These are phyloP conservation scores for Prenolepis imparis DNA, from an alignment of 2,888 invertebrate genomes.

Conservation along the genomic window DNA sequence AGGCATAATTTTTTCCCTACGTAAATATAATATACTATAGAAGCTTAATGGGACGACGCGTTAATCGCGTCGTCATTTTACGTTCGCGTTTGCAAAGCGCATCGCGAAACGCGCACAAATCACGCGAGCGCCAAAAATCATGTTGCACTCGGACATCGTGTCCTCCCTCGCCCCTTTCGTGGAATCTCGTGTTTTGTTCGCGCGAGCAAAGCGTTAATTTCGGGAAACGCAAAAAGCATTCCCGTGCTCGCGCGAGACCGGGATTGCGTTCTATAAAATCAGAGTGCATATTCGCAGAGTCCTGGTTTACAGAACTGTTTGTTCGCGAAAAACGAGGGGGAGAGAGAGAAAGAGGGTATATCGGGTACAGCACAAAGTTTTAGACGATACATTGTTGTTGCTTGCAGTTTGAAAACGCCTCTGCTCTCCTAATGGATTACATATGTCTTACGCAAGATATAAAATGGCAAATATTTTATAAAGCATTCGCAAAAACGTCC, in stretches of 20 bases:
- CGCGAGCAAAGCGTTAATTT: slow-evolving; percentile 44
- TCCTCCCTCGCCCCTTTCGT: background rate
- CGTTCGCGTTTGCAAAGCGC: slow-evolving; percentile 11
- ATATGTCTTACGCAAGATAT: slow-evolving; percentile 33
- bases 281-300: slow-evolving; percentile 20
- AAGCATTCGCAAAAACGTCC: slow-evolving; percentile 20
- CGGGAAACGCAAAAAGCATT: slow-evolving; percentile 50
- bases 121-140: slow-evolving; percentile 43
- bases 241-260: slow-evolving; percentile 28
- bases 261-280: slow-evolving; percentile 56
- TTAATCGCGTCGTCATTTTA: slow-evolving; percentile 39
- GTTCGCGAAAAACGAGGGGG: slow-evolving; percentile 28
- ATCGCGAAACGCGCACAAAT: slow-evolving; percentile 36
- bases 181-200: slow-evolving; percentile 43
- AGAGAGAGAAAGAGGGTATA: background rate
- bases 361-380: slow-evolving; percentile 46
- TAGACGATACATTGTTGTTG: slow-evolving; percentile 39
- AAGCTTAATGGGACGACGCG: slow-evolving; percentile 8
- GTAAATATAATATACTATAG: background rate
- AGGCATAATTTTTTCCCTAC: background rate
- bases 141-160: slow-evolving; percentile 36
- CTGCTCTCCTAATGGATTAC: slow-evolving; percentile 49
- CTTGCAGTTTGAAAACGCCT: slow-evolving; percentile 40
- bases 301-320: slow-evolving; percentile 46
- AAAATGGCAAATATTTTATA: slow-evolving; percentile 45